These are phyloP conservation scores for Brachionichthys hirsutus DNA, from an alignment of 2,113 vertebrate species.

Conservation along the genomic window DNA sequence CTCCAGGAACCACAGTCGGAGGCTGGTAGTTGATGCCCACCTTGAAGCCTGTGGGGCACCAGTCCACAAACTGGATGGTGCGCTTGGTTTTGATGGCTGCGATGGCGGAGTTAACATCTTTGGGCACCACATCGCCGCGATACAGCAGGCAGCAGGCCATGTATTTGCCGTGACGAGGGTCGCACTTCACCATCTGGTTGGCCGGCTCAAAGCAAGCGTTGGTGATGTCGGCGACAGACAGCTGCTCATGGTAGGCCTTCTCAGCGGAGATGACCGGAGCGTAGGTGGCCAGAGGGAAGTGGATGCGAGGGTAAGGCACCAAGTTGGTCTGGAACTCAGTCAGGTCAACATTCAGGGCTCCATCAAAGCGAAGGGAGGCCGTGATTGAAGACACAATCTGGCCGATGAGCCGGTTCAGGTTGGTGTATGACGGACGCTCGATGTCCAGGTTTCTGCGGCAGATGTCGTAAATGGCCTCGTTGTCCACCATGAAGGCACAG, in stretches of 20 bases:
- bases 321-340: slow-evolving; percentile 84
- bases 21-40: slow-evolving; percentile 53
- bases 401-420: slow-evolving; percentile 81
- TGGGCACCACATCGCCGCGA: slow-evolving; percentile 82
- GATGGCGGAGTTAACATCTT: slow-evolving; percentile 83
- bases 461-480: slow-evolving; percentile 82
- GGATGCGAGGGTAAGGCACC: slow-evolving; percentile 86
- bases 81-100: slow-evolving; percentile 87
- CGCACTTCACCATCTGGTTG: slow-evolving; percentile 89
- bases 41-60: slow-evolving; percentile 87
- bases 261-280: slow-evolving; percentile 85
- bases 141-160: slow-evolving; percentile 75
- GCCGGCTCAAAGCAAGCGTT: neutral
- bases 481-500: slow-evolving; percentile 85
- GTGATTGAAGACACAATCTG: slow-evolving; percentile 16
- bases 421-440: slow-evolving; percentile 79
- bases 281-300: slow-evolving; percentile 87
- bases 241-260: slow-evolving; percentile 85
- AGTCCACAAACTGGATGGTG: slow-evolving; percentile 86
- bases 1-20: slow-evolving; percentile 82
- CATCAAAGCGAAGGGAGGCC: no score
- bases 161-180: slow-evolving; percentile 85
- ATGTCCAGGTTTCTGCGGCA: slow-evolving; percentile 81
- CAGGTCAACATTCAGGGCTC: slow-evolving; percentile 83
- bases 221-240: slow-evolving; percentile 35